Evolutionary conservation across 2,797 vertebrate genomes (phyloP).

Genomic region (Acrossocheilus fasciatus): DNA sequence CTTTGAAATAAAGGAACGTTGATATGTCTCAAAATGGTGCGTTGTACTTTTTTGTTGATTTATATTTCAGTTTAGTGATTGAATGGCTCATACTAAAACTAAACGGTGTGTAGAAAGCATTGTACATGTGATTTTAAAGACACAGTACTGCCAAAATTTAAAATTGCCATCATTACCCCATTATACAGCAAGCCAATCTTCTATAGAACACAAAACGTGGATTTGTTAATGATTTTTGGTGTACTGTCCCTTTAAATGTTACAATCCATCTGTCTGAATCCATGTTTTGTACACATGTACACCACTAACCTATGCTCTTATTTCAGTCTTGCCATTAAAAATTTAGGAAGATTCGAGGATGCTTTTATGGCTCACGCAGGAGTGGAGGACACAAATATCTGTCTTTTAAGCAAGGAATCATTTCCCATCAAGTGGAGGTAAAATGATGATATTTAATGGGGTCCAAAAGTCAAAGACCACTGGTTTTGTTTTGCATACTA

Average conservation of each 20-base stretch:
- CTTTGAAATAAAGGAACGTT: constrained; percentile 94
- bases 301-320: constrained; percentile 7
- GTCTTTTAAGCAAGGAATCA: constrained; percentile 6
- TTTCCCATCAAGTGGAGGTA: constrained; percentile 27
- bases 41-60: constrained; percentile 2
- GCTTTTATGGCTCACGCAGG: constrained; percentile 21
- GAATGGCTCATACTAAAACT: not conserved
- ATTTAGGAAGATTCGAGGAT: constrained; percentile 15
- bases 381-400: not conserved
- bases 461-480: not conserved
- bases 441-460: not conserved
- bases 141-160: not conserved
- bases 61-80: not conserved
- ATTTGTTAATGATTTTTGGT: not conserved
- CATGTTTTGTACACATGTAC: not conserved
- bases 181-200: not conserved
- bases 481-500: not conserved
- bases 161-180: not conserved
- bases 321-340: constrained; percentile 18
- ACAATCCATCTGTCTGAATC: not conserved
- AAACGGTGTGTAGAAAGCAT: not conserved
- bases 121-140: not conserved
- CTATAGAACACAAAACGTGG: not conserved
- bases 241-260: not conserved
- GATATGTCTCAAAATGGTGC: constrained; percentile 80